phyloP scores from a whole-genome alignment of 2,113 vertebrate genomes.

The Excalfactoria chinensis region DNA sequence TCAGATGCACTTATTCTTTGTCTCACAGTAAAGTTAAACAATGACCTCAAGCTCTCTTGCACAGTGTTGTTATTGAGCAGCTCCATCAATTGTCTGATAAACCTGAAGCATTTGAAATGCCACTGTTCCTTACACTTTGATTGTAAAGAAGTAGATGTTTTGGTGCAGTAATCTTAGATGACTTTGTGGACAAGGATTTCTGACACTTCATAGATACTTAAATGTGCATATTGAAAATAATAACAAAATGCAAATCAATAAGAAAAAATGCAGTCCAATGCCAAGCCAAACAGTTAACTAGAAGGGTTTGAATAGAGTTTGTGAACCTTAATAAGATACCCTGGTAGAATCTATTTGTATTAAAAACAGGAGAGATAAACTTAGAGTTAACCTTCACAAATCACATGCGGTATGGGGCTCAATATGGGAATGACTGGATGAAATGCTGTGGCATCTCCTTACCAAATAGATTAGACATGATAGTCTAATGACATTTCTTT shows the following conservation, averaged over 20 bases:
- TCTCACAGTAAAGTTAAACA: neutral
- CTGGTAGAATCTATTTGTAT: neutral
- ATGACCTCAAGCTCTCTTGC: neutral
- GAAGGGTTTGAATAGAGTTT: neutral
- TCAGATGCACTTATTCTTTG: neutral
- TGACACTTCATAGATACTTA: neutral
- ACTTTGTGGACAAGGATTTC: neutral
- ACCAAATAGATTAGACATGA: neutral
- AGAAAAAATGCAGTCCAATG: rapidly evolving
- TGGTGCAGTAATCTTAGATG: neutral
- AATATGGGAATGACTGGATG: neutral
- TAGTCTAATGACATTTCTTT: neutral
- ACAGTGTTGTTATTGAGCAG: rapidly evolving
- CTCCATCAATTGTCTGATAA: neutral
- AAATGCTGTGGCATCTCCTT: neutral
- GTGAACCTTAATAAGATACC: neutral
- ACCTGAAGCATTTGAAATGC: neutral
- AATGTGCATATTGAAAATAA: neutral
- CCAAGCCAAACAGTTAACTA: neutral
- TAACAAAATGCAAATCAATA: neutral
- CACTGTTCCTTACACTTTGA: neutral
- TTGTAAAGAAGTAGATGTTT: neutral
- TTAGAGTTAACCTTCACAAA: neutral
- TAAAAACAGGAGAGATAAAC: neutral
- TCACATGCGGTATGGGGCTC: neutral